Evolutionary conservation across 2,888 invertebrate genomes (phyloP).

Genomic region (Eristalis pertinax): DNA sequence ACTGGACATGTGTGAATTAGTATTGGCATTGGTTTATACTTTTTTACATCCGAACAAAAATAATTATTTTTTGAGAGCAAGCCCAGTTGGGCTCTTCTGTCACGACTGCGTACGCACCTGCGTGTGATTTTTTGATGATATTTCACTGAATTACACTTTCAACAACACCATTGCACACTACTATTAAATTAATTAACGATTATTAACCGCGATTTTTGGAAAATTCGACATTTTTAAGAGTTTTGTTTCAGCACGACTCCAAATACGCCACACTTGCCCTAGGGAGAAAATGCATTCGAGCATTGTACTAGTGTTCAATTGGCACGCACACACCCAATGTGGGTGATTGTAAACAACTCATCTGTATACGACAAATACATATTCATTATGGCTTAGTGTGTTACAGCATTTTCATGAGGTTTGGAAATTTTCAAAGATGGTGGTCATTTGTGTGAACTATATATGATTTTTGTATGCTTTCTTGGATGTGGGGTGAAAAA

Average conservation of each 20-base stretch:
- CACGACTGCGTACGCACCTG: conserved; percentile 98
- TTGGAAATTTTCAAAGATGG: conserved; percentile 72
- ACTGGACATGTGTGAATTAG: conserved; percentile 29
- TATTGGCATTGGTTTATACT: conserved; percentile 61
- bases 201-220: conserved; percentile 73
- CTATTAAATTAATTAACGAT: conserved; percentile 69
- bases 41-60: conserved; percentile 65
- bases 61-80: conserved; percentile 84
- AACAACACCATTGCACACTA: conserved; percentile 73
- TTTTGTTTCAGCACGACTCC: conserved; percentile 73
- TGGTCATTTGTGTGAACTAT: conserved; percentile 46
- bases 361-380: conserved; percentile 51
- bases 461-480: conserved; percentile 41
- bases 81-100: conserved; percentile 92
- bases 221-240: conserved; percentile 76
- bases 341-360: conserved; percentile 73
- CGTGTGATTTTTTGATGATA: conserved; percentile 85
- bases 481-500: conserved; percentile 64
- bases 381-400: conserved; percentile 27
- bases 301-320: conserved; percentile 58
- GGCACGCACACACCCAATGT: conserved; percentile 62
- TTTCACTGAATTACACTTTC: conserved; percentile 74
- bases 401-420: conserved; percentile 62
- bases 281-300: conserved; percentile 72
- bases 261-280: conserved; percentile 75